These are phyloP conservation scores for Exocentrus adspersus DNA, from an alignment of 2,888 invertebrate genomes.

Conservation along the genomic window DNA sequence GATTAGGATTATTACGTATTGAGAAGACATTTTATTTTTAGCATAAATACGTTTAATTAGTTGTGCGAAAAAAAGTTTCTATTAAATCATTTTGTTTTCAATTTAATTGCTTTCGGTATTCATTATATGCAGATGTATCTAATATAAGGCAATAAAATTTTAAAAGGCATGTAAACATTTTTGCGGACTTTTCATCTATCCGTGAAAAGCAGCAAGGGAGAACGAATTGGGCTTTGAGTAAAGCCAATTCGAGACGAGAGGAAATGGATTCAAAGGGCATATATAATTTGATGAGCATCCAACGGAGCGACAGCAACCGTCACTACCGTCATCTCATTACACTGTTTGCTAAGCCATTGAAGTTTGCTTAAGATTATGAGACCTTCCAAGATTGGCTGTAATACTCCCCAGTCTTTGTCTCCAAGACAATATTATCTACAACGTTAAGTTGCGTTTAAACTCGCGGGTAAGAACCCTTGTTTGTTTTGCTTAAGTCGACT, in stretches of 20 bases:
- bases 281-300: conserved; percentile 50
- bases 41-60: no score
- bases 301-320: conserved; percentile 45
- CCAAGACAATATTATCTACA: conserved; percentile 51
- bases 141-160: no score
- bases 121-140: no score
- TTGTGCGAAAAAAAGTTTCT: no score
- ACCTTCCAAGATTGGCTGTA: conserved; percentile 46
- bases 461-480: conserved; percentile 55
- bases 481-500: conserved; percentile 56
- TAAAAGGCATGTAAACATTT: background rate
- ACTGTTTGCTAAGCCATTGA: conserved; percentile 54
- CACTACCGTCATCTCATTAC: conserved; percentile 54
- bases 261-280: conserved; percentile 40
- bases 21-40: no score
- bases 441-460: conserved; percentile 51
- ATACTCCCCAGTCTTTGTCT: conserved; percentile 49
- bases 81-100: no score
- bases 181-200: background rate
- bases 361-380: conserved; percentile 55
- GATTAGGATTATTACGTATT: no score
- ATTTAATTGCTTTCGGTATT: no score
- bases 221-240: background rate
- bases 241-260: conserved; percentile 12
- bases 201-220: background rate